Conservation (phyloP, 2,797 vertebrate species). For the Centropyge bicolor region DNA sequence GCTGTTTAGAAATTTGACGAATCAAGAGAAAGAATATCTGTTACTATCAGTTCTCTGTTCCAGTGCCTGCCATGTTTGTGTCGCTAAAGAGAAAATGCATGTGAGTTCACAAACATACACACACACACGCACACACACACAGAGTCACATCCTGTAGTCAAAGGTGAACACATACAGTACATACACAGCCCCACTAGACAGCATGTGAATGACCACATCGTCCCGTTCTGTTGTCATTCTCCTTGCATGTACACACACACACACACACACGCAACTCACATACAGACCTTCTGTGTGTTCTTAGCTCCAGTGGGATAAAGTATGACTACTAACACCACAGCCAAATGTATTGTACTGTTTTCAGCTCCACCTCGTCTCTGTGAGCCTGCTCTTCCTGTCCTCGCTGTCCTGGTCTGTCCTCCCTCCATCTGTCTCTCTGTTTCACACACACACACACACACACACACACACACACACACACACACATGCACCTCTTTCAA, state of each 20-base stretch:
- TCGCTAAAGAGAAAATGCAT: conserved; percentile 74
- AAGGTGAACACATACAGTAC: conserved; percentile 26
- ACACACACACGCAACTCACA: conserved; percentile 24
- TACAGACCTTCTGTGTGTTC: conserved; percentile 31
- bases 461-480: conserved; percentile 18
- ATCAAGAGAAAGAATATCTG: conserved; percentile 57
- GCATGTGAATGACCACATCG: conserved; percentile 78
- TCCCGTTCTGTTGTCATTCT: conserved; percentile 40
- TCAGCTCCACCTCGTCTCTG: conserved; percentile 1
- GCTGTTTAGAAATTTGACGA: conserved; percentile 47
- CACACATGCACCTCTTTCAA: not conserved
- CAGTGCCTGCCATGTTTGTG: conserved; percentile 81
- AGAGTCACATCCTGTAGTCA: conserved; percentile 26
- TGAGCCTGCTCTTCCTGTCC: not conserved
- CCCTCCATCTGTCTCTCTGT: conserved; percentile 7
- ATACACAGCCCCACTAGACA: conserved; percentile 63
- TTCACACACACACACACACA: conserved; percentile 1
- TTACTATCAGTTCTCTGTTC: conserved; percentile 65
- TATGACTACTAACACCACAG: conserved; percentile 48
- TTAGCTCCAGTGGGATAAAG: conserved; percentile 44
- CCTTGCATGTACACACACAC: conserved; percentile 32
- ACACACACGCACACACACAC: conserved; percentile 33
- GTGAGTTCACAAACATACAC: conserved; percentile 43
- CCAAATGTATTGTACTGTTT: conserved; percentile 52
- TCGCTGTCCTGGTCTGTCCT: not conserved